Base-by-base conservation (phyloP, 2,797 vertebrate genomes). In the Pantherophis alleghaniensis region DNA sequence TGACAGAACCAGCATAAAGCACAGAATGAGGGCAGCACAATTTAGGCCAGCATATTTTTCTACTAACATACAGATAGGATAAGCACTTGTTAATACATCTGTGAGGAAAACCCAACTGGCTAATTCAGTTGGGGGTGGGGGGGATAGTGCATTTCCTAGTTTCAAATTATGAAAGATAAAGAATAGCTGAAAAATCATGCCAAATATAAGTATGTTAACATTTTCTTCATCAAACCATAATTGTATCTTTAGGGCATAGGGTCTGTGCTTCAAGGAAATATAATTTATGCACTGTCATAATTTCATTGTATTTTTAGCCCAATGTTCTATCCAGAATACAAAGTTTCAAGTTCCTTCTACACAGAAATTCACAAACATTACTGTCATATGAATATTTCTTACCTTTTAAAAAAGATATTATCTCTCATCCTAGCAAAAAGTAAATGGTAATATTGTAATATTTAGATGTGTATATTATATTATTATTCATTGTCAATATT, bases 181-280 rank as follows among this genome's bases (percentile, higher is more conserved):
- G 26, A 90, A 93, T 89, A 90, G 83, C 83, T 90, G 83, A 93
- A 90, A 87, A 69, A 69, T 90, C 61, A 90, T 87, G 57, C 83
- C 92, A 90, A 87, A 90, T 90, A 59, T 51, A 90, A 90, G 37
- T 74, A 60, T 69, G 7, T 74, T 79, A 90, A 90, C 28, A 26
- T 74, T 90, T 69, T 90, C 7, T 87, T 47, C 83, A 74, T 63
- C 61, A 93, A 87, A 66, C 89, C 92, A 93, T 93, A 69, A 53
- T 56, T 87, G 37, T 57, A 59, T 63, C 26, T 53, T 90, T 91
- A 93, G 47, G 83, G 37, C 61, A 91, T 74, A 74, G 87, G 83
- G 53, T 74, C 53, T 55, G n/a, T 90, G 61, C 88, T 93, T 91
- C 83, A 74, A 42, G 61, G 53, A 42, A 90, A 87, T 87, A 89